Percentiles rank a stretch among this genome's conserved stretches.
These are phyloP conservation scores for Caenorhabditis afra DNA, from an alignment of 2,888 invertebrate genomes.

Conservation along the genomic window DNA sequence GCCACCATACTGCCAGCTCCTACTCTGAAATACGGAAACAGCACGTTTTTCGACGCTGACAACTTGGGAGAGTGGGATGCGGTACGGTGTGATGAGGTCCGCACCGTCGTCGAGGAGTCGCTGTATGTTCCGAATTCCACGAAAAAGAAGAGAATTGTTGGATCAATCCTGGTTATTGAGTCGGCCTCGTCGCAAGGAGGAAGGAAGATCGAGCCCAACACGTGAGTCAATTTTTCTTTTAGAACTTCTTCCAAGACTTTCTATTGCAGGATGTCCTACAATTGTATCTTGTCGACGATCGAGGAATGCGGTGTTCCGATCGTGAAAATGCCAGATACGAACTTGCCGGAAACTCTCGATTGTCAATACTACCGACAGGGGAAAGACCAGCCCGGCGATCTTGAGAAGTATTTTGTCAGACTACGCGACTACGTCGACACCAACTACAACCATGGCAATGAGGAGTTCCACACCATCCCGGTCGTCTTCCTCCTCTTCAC, in stretches of 20 bases:
- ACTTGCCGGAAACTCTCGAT: too few relatives aligned
- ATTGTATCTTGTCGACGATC: neutral
- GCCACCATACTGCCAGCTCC: constrained; percentile 47
- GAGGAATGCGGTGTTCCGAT: too few relatives aligned
- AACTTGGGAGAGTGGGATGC: constrained; percentile 30
- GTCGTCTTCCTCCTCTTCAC: constrained; percentile 13
- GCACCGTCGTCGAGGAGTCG: neutral
- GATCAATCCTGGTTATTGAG: constrained; percentile 5
- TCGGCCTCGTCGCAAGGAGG: neutral
- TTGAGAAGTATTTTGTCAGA: too few relatives aligned
- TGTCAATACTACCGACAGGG: too few relatives aligned
- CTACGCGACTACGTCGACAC: neutral
- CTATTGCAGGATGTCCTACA: constrained; percentile 12
- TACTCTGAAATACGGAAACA: constrained; percentile 33
- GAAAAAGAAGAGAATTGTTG: constrained; percentile 12
- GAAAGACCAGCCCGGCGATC: too few relatives aligned
- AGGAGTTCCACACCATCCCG: too few relatives aligned
- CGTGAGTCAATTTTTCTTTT: neutral
- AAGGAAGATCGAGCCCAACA: neutral
- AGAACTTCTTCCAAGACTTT: too few relatives aligned
- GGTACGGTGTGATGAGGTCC: neutral
- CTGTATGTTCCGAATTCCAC: neutral
- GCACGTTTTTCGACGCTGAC: neutral
- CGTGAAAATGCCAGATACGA: too few relatives aligned
- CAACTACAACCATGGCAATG: neutral